These are phyloP conservation scores for Panzeria rudis DNA, from an alignment of 2,888 invertebrate genomes.

Conservation along the genomic window DNA sequence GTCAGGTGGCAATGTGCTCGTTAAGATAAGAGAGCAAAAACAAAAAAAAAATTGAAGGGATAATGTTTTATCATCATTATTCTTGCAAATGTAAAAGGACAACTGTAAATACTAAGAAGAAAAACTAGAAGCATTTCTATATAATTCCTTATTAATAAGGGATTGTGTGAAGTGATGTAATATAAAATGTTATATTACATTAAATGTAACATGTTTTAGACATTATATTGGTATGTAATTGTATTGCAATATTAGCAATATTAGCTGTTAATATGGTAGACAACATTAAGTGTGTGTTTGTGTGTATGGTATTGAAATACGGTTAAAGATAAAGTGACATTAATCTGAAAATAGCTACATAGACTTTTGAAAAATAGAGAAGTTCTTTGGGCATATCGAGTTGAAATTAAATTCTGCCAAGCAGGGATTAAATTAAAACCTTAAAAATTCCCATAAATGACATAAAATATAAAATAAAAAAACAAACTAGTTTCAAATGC, in stretches of 20 bases:
- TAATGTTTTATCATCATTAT: conserved; percentile 51
- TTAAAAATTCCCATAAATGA: no score
- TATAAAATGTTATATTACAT: not conserved
- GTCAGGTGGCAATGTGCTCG: conserved; percentile 62
- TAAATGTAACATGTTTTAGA: conserved; percentile 1
- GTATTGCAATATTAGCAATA: conserved; percentile 1
- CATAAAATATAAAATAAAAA: no score
- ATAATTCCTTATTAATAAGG: conserved; percentile 2
- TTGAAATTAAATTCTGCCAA: no score
- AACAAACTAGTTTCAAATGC: no score
- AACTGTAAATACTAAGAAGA: conserved; percentile 6
- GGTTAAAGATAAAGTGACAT: not conserved
- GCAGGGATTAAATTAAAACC: no score
- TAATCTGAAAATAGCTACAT: not conserved
- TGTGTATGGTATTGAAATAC: not conserved
- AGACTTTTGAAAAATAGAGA: no score
- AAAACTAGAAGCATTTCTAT: conserved; percentile 5
- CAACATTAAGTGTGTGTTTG: not conserved
- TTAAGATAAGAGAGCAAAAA: conserved; percentile 42
- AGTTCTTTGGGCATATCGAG: no score
- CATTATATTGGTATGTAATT: conserved; percentile 7
- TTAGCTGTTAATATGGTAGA: not conserved
- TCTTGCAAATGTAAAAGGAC: conserved; percentile 23
- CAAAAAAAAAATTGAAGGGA: conserved; percentile 16
- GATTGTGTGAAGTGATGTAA: conserved; percentile 9